phyloP scores from a whole-genome alignment of 2,113 vertebrate species.

The Polyodon spathula region DNA sequence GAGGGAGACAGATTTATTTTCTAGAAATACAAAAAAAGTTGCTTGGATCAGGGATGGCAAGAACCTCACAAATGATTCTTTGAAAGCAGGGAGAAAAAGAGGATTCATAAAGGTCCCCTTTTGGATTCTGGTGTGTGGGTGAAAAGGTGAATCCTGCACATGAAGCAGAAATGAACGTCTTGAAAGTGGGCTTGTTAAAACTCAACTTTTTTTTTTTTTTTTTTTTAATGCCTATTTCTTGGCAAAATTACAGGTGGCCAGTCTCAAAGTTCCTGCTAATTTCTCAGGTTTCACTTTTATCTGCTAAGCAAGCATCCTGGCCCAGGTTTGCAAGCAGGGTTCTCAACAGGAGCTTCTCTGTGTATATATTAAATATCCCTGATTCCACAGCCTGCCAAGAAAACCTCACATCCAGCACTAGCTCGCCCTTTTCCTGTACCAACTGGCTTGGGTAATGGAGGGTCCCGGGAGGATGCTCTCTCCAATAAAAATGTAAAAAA shows the following conservation, averaged over 20 bases:
- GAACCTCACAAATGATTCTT: too few species aligned
- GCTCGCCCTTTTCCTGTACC: constrained; percentile 57
- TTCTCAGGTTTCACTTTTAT: constrained; percentile 75
- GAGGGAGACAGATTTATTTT: too few species aligned
- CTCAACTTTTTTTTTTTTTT: constrained; percentile 30
- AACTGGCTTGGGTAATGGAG: constrained; percentile 47
- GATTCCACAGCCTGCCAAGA: constrained; percentile 41
- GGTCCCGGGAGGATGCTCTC: constrained; percentile 55
- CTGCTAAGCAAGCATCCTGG: constrained; percentile 70
- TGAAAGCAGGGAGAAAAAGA: too few species aligned
- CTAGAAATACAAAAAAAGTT: too few species aligned
- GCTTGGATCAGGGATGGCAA: too few species aligned
- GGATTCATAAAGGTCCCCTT: too few species aligned
- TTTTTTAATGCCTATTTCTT: constrained; percentile 38
- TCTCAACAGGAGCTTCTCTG: constrained; percentile 58
- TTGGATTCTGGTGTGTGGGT: too few species aligned
- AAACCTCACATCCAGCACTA: constrained; percentile 44
- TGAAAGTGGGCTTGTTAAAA: constrained; percentile 51
- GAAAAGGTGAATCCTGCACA: not conserved
- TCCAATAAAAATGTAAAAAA: constrained; percentile 22
- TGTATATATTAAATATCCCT: constrained; percentile 60
- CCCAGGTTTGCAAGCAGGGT: constrained; percentile 56
- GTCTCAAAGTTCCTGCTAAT: constrained; percentile 66
- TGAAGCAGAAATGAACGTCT: constrained; percentile 46
- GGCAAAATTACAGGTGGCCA: constrained; percentile 62